Base-by-base conservation (phyloP, 30 jellyfish, hydroid and myxozoan genomes). In the Haliclystus octoradiatus region DNA sequence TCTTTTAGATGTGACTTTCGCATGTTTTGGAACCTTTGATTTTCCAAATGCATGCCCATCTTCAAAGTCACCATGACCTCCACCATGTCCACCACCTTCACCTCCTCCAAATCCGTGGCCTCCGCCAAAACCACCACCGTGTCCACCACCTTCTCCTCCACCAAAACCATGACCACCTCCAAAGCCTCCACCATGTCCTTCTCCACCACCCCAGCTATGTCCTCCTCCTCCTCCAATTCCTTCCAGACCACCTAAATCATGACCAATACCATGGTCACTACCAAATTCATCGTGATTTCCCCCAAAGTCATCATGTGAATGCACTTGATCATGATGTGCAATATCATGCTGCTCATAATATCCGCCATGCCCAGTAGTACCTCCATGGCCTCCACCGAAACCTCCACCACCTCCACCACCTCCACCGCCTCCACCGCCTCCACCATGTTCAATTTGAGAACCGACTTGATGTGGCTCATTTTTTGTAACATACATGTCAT, bases 401-500 rank as follows among this genome's bases (percentile, higher is more conserved):
- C 82, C 86, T 28, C 78, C 90, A 47, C 22, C 77, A 15, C 77
- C 83, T 66, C 83, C n/a, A n/a, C n/a, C n/a, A n/a, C n/a, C n/a
- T n/a, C n/a, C n/a, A n/a, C n/a, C n/a, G n/a, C n/a, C n/a, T 52
- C 57, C 70, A 5, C 84, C 93, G 0, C 93, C 97, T 49, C 77
- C 93, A 31, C 90, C 92, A 52, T 75, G 95, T 29, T 88, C 97
- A 9, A 88, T 80, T 67, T 80, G 94, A 26, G 97, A 88, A 53
- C 97, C 97, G 33, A 88, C 97, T 14, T 75, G 95, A 28, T 88
- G 95, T 13, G 93, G 94, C 31, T 88, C 85, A 60, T 80, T 88
- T 15, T 88, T 89, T 12, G 97, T 71, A 34, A 75, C 71, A 65
- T 74, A 89, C 0, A 84, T 65, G 65, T 89, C 98, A 50, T 89